These are phyloP conservation scores for Falco naumanni DNA, from an alignment of 2,797 vertebrate genomes.

Conservation along the genomic window DNA sequence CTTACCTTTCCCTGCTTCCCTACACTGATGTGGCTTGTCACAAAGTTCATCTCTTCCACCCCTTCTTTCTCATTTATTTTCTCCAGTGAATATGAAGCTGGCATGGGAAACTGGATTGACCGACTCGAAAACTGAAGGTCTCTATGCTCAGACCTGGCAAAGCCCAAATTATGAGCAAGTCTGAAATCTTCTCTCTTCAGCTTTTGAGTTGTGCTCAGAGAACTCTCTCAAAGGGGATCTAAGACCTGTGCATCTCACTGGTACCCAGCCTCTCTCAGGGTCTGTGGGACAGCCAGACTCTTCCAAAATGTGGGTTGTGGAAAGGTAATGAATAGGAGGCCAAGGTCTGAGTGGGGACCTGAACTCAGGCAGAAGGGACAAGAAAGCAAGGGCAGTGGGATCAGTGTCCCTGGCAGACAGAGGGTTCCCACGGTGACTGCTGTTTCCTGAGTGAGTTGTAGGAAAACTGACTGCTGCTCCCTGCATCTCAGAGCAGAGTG, in stretches of 20 bases:
- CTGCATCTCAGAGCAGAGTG: neutral
- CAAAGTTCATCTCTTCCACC: neutral
- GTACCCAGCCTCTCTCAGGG: neutral
- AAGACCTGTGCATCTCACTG: neutral
- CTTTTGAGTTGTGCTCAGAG: neutral
- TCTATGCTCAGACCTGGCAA: neutral
- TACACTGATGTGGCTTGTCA: slow-evolving; percentile 10
- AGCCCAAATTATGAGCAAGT: neutral
- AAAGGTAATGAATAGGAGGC: neutral
- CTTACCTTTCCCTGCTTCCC: slow-evolving; percentile 27
- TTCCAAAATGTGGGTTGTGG: neutral
- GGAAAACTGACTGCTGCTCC: neutral
- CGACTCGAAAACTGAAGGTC: neutral
- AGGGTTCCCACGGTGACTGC: neutral
- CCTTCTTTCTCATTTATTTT: slow-evolving; percentile 21
- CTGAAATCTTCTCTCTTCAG: neutral
- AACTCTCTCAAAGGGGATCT: neutral
- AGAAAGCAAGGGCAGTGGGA: neutral
- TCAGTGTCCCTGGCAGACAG: neutral
- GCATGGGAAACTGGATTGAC: neutral
- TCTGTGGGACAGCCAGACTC: neutral
- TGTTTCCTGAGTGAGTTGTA: neutral
- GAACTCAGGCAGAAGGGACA: neutral
- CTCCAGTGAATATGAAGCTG: neutral
- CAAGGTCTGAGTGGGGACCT: neutral